A percentile compares a stretch with the other conserved stretches of the same genome.
Evolutionary conservation across 2,113 vertebrate genomes (phyloP).

Genomic region (Bufo bufo): DNA sequence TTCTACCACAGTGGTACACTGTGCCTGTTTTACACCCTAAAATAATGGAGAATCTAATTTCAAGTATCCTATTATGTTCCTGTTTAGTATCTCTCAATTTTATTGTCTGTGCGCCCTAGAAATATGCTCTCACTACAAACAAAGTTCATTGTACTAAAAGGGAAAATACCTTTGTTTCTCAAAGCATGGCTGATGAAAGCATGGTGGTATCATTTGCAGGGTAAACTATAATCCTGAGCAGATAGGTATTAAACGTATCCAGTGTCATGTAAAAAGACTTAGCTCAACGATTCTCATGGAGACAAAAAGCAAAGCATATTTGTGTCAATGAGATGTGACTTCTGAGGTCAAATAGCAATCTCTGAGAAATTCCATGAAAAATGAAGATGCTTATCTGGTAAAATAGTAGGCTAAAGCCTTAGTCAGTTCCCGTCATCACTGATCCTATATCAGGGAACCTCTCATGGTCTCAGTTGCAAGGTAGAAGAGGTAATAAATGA

Average conservation of each 20-base stretch:
- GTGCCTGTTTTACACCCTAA: background rate
- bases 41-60: background rate
- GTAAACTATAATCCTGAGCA: conserved; percentile 37
- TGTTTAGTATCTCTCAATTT: background rate
- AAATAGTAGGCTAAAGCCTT: background rate
- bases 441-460: background rate
- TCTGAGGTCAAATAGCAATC: conserved; percentile 49
- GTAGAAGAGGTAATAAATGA: no score
- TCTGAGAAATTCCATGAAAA: background rate
- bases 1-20: background rate
- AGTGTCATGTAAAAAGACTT: conserved; percentile 48
- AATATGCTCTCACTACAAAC: conserved; percentile 1
- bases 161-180: conserved; percentile 10
- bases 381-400: background rate
- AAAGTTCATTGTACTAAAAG: background rate
- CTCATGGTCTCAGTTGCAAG: no score
- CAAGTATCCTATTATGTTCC: background rate
- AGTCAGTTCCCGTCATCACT: background rate
- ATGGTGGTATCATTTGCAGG: conserved; percentile 22
- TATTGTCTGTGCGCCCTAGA: background rate
- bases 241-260: conserved; percentile 52
- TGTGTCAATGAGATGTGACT: conserved; percentile 34
- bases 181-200: conserved; percentile 3
- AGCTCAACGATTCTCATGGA: conserved; percentile 53
- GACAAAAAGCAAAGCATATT: conserved; percentile 58